Percentiles rank a stretch among this genome's conserved stretches.
Evolutionary conservation across 2,888 invertebrate species (phyloP).

Genomic region (Gonocerus acuteangulatus): DNA sequence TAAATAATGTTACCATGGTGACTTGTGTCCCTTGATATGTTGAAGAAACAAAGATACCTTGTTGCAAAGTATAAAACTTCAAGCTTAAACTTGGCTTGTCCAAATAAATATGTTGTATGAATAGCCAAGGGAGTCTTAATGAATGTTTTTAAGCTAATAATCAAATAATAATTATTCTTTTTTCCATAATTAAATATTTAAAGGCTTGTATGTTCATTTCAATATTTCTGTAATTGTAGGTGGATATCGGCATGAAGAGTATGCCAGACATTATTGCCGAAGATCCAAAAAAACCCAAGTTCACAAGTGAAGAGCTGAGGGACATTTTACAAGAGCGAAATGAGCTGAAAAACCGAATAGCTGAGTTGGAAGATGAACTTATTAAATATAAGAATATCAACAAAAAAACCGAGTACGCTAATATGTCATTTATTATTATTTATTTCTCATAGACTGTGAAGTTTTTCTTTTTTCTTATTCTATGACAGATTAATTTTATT

Average conservation of each 20-base stretch:
- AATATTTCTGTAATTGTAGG: conserved; percentile 14
- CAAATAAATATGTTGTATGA: too few relatives aligned
- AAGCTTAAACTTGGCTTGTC: too few relatives aligned
- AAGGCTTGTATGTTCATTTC: too few relatives aligned
- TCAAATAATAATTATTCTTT: too few relatives aligned
- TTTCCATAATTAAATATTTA: too few relatives aligned
- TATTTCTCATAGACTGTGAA: background rate
- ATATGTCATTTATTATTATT: background rate
- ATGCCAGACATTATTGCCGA: conserved; percentile 12
- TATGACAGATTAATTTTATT: background rate
- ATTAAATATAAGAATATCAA: conserved; percentile 55
- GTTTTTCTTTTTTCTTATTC: background rate
- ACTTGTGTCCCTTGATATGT: too few relatives aligned
- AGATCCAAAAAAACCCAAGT: conserved; percentile 13
- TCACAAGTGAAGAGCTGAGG: conserved; percentile 70
- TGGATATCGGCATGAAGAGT: background rate
- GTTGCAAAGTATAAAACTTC: too few relatives aligned
- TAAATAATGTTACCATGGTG: too few relatives aligned
- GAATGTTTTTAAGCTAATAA: too few relatives aligned
- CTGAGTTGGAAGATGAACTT: conserved; percentile 88
- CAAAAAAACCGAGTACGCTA: background rate
- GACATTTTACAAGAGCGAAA: conserved; percentile 87
- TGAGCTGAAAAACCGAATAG: conserved; percentile 83
- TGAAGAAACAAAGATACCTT: too few relatives aligned
- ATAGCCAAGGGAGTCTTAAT: too few relatives aligned